Base-by-base conservation (phyloP, 2,888 invertebrate genomes). In the Tridacna gigas region DNA sequence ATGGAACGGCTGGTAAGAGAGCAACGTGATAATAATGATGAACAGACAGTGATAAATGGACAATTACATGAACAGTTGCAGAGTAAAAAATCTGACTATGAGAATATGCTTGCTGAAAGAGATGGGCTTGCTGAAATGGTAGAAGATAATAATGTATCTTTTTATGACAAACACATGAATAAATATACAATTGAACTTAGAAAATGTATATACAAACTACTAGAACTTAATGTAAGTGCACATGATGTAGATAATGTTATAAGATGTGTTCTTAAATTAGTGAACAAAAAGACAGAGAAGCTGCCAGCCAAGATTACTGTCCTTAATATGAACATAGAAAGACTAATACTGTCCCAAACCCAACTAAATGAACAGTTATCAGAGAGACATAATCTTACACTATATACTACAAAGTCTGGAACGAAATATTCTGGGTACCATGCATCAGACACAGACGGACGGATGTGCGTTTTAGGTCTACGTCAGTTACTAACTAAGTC, bases 321-420 rank as follows among this genome's bases (percentile, higher is more conserved):
- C 11, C n/a, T 82, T 15, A 76, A 84, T n/a, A 69, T 67, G 65
- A 84, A 84, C 74, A 56, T 79, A 11, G 79, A 84, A 77, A 26
- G 81, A 28, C 73, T 84, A 0, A 65, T 81, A 45, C 13, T 80
- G 60, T 82, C 77, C 0, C 82, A 85, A 77, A 76, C 37, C n/a
- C 82, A 85, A 28, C 18, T 85, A 25, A 61, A 26, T 69, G 85
- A 82, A 74, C 11, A 15, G 5, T 15, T 79, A 13, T 56, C 80
- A 65, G 67, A 77, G 15, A 48, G 77, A n/a, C 9, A 3, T 15
- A 77, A 77, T 66, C 15, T 80, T 11, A 79, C 77, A 1, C 18
- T 85, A 26, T 77, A 79, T 28, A 82, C 82, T 20, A 48, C 80
- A 20, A 85, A 84, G 69, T 85, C 71, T 77, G 82, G 82, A n/a